Percentiles rank a stretch among this genome's conserved stretches.
Conservation (phyloP, 2,113 vertebrate species). For the Calidris pygmaea region DNA sequence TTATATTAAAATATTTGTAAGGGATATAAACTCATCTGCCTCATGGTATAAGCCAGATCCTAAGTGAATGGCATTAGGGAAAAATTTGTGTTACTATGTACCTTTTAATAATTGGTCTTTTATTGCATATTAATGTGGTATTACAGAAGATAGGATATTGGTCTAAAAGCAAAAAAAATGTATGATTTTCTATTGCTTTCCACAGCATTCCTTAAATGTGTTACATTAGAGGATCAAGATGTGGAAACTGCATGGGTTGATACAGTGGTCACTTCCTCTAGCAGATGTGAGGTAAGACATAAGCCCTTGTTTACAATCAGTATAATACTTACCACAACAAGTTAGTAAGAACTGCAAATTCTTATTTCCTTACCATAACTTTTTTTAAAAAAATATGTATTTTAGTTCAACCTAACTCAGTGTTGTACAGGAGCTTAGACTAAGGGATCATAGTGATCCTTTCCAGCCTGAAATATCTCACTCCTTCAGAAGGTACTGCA, state of each 20-base stretch:
- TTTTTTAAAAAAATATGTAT: not conserved
- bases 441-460: not conserved
- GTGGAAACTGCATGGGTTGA: not conserved
- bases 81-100: not conserved
- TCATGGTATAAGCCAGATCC: not conserved
- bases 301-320: not conserved
- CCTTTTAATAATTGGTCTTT: not conserved
- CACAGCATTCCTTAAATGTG: not conserved
- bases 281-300: not conserved
- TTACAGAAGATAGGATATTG: not conserved
- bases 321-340: not conserved
- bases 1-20: slow-evolving; percentile 45
- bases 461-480: not conserved
- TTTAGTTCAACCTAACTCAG: not conserved
- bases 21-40: slow-evolving; percentile 5
- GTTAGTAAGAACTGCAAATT: not conserved
- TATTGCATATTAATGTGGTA: not conserved
- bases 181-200: not conserved
- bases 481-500: not conserved
- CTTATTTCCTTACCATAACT: not conserved
- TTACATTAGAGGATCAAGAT: not conserved
- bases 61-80: not conserved
- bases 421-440: not conserved
- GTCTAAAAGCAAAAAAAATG: not conserved
- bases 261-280: not conserved